Percentiles rank a stretch among this genome's conserved stretches.
Evolutionary conservation across 2,113 vertebrate species (phyloP).

Genomic region (Coturnix japonica): DNA sequence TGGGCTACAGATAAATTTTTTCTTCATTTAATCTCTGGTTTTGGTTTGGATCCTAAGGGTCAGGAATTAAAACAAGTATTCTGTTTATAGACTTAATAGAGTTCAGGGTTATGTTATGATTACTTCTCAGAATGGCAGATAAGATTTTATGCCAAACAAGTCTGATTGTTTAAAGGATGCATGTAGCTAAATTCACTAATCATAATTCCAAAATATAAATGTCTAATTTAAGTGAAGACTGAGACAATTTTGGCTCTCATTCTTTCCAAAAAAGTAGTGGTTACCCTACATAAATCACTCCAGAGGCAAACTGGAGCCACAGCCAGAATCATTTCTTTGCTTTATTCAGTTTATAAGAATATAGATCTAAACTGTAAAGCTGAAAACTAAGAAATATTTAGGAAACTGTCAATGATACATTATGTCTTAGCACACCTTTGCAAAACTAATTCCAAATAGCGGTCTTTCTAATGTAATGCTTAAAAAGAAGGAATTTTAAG

Average conservation of each 20-base stretch:
- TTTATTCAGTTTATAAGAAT: neutral
- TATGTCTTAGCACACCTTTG: neutral
- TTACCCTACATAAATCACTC: neutral
- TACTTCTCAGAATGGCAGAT: slow-evolving; percentile 39
- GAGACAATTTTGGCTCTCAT: neutral
- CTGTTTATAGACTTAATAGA: slow-evolving; percentile 46
- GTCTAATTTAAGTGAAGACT: neutral
- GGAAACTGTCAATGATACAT: neutral
- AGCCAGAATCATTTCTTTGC: neutral
- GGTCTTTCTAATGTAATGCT: neutral
- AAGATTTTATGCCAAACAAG: slow-evolving; percentile 33
- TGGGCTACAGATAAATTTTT: slow-evolving; percentile 27
- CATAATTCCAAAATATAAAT: slow-evolving; percentile 12
- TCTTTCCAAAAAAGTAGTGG: neutral
- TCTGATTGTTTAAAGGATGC: slow-evolving; percentile 7
- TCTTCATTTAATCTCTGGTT: slow-evolving; percentile 43
- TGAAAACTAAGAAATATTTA: neutral
- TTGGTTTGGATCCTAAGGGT: slow-evolving; percentile 23
- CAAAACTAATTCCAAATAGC: neutral
- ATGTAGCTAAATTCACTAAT: neutral
- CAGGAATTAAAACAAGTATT: slow-evolving; percentile 55
- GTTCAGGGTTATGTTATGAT: slow-evolving; percentile 26
- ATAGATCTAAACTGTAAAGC: neutral
- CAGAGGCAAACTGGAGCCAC: neutral
- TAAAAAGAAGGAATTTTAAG: neutral